A percentile compares a stretch with the other conserved stretches of the same genome.
phyloP scores from a whole-genome alignment of 1,140 invertebrate species.

The Drosophila suzukii region DNA sequence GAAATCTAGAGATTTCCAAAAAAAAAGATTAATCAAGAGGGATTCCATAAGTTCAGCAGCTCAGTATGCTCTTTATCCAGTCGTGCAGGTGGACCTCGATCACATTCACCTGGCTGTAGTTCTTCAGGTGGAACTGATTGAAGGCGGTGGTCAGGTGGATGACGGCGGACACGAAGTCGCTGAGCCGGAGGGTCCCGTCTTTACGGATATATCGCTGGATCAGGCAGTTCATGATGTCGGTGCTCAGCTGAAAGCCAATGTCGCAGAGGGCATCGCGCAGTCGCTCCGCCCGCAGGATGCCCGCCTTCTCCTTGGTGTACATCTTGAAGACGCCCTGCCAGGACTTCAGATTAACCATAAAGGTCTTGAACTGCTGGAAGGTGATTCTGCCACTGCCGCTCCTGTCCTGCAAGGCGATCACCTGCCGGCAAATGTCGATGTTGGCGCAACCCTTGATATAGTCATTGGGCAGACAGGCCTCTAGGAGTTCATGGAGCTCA shows the following conservation, averaged over 20 bases:
- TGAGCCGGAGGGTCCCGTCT: constrained; percentile 96
- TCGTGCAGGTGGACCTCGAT: constrained; percentile 92
- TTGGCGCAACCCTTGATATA: constrained; percentile 97
- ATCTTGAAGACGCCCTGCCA: constrained; percentile 96
- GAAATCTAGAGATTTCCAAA: neutral
- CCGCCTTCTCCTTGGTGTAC: constrained; percentile 95
- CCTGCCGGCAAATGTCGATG: constrained; percentile 95
- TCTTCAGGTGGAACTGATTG: constrained; percentile 94
- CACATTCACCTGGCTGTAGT: constrained; percentile 92
- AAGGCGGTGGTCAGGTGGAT: constrained; percentile 95
- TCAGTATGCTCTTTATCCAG: constrained; percentile 81
- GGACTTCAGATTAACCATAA: constrained; percentile 95
- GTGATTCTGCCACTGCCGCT: constrained; percentile 92
- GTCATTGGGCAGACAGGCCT: constrained; percentile 96
- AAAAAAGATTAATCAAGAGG: neutral
- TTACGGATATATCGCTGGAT: constrained; percentile 96
- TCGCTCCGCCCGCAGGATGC: constrained; percentile 94
- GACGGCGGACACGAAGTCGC: constrained; percentile 96
- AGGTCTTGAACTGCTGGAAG: constrained; percentile 94
- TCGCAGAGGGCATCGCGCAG: constrained; percentile 93
- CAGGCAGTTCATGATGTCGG: constrained; percentile 92
- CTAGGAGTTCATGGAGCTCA: constrained; percentile 95
- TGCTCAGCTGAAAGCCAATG: constrained; percentile 94
- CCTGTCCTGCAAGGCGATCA: constrained; percentile 94
- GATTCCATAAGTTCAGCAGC: constrained; percentile 33